Conservation (phyloP, 2,113 vertebrate species). For the Antennarius striatus region DNA sequence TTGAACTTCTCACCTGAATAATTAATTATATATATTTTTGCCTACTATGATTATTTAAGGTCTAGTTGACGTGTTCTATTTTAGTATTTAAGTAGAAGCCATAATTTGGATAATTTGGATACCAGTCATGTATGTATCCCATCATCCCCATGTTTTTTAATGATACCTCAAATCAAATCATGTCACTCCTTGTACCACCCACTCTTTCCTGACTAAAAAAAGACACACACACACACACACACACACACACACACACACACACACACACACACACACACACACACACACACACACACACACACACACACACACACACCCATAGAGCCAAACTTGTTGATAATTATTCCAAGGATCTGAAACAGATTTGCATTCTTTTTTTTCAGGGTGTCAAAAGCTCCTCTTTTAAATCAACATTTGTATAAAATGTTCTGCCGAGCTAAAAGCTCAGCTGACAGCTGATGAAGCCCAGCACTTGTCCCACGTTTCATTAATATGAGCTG, state of each 20-base stretch:
- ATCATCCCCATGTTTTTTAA: constrained; percentile 27
- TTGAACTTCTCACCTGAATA: too few species aligned
- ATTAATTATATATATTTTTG: too few species aligned
- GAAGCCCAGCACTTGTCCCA: constrained; percentile 46
- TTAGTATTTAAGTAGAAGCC: not conserved
- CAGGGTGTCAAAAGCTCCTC: not conserved
- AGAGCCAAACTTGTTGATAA: constrained; percentile 3
- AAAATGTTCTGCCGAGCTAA: constrained; percentile 20
- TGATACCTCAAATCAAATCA: constrained; percentile 34
- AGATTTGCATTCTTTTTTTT: not conserved
- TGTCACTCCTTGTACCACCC: constrained; percentile 2
- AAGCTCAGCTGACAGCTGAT: constrained; percentile 45
- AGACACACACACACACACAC: constrained; percentile 8
- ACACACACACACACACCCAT: not conserved
- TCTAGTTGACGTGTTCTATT: not conserved
- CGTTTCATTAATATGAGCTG: constrained; percentile 19
- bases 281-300: constrained; percentile 5
- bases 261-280: not conserved
- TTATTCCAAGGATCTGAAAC: not conserved
- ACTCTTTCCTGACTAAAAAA: too few species aligned
- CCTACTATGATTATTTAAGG: not conserved
- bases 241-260: not conserved
- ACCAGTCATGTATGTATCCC: not conserved
- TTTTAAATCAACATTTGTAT: constrained; percentile 5
- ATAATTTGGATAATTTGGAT: constrained; percentile 9